Evolutionary conservation across 2,888 invertebrate species (phyloP).

Genomic region (Drosophila melanosoma): DNA sequence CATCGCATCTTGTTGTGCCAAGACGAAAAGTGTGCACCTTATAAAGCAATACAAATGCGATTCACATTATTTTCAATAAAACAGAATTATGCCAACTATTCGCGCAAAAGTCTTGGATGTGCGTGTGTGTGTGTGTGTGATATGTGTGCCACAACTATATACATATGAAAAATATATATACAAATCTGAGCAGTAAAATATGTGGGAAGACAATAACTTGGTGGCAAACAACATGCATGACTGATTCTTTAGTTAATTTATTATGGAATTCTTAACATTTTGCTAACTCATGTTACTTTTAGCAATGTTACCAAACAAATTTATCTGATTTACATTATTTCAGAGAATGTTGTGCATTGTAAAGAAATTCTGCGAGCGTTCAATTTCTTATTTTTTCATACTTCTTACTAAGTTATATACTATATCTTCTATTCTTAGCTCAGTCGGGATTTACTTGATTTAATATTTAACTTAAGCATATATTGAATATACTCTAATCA

Average conservation of each 20-base stretch:
- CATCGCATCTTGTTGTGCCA: slow-evolving; percentile 46
- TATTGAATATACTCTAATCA: neutral
- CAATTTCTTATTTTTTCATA: neutral
- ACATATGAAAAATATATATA: slow-evolving; percentile 1
- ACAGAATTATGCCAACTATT: slow-evolving; percentile 30
- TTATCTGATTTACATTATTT: neutral
- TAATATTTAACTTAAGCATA: neutral
- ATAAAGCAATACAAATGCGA: slow-evolving; percentile 66
- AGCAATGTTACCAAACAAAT: neutral
- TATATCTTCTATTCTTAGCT: neutral
- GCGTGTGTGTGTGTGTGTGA: neutral
- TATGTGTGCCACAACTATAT: slow-evolving; percentile 9
- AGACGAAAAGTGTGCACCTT: slow-evolving; percentile 53
- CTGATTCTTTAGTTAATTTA: neutral
- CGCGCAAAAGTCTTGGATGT: slow-evolving; percentile 12
- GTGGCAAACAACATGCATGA: neutral
- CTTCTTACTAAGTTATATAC: neutral
- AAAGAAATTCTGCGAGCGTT: no score
- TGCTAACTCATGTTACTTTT: neutral
- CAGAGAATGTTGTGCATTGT: neutral
- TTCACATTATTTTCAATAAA: slow-evolving; percentile 53
- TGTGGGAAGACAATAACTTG: neutral
- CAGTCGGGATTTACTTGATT: neutral
- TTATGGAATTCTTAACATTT: neutral
- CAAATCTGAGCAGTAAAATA: neutral